Evolutionary conservation across 2,113 vertebrate genomes (phyloP).

Genomic region (Brachypteracias leptosomus): DNA sequence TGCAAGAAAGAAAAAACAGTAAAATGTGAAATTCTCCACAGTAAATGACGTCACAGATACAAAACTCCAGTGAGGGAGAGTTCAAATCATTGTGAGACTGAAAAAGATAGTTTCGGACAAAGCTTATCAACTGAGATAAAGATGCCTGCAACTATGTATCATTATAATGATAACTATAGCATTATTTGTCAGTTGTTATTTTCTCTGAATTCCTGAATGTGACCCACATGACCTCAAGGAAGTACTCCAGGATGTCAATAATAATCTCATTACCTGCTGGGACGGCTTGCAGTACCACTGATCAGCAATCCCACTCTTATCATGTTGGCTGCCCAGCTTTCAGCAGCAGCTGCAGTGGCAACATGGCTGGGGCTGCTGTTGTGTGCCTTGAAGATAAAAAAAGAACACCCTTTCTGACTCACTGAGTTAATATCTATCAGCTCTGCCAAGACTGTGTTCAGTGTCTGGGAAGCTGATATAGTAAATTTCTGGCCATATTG

Average conservation of each 20-base stretch:
- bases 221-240: neutral
- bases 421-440: slow-evolving; percentile 48
- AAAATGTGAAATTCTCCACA: neutral
- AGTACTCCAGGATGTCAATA: neutral
- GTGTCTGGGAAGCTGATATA: slow-evolving; percentile 74
- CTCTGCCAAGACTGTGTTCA: slow-evolving; percentile 66
- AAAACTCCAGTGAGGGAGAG: neutral
- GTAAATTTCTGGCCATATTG: slow-evolving; percentile 67
- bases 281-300: neutral
- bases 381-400: slow-evolving; percentile 60
- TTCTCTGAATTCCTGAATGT: neutral
- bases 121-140: neutral
- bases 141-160: neutral
- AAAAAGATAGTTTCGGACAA: neutral
- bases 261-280: neutral
- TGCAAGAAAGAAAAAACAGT: neutral
- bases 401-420: slow-evolving; percentile 64
- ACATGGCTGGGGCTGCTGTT: slow-evolving; percentile 38
- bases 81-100: neutral
- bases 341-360: slow-evolving; percentile 5
- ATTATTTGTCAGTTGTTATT: neutral
- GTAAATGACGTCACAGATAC: neutral
- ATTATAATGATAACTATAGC: neutral
- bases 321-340: neutral
- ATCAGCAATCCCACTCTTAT: neutral